Percentiles rank a stretch among this genome's conserved stretches.
Conservation (phyloP, 2,797 vertebrate species). For the Morus bassanus region DNA sequence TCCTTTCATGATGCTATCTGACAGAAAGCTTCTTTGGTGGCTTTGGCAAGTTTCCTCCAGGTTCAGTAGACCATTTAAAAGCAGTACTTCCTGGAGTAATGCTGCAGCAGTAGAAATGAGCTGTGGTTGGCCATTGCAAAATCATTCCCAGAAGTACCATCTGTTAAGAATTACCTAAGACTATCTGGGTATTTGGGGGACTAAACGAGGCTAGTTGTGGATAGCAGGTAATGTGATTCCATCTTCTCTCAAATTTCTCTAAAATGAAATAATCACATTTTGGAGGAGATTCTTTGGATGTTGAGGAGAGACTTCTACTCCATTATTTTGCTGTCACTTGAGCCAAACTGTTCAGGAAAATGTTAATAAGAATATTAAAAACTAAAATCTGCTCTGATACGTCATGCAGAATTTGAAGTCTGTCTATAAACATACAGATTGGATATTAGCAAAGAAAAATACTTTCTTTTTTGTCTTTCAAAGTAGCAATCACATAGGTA, state of each 20-base stretch:
- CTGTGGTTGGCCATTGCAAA: not conserved
- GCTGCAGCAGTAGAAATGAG: not conserved
- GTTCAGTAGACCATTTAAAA: not conserved
- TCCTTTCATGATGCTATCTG: not conserved
- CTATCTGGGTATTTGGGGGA: not conserved
- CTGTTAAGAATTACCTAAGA: constrained; percentile 22
- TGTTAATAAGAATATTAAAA: not conserved
- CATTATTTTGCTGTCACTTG: not conserved
- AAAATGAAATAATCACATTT: not conserved
- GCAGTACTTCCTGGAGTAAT: not conserved
- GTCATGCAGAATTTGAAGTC: not conserved
- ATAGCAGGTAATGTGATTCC: not conserved
- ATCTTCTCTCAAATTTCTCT: not conserved
- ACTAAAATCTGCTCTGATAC: not conserved
- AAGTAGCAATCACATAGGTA: not conserved
- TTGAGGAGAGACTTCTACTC: not conserved
- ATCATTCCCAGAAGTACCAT: constrained; percentile 31
- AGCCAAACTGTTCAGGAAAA: not conserved
- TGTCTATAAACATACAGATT: not conserved
- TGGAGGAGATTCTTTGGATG: not conserved
- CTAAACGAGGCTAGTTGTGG: not conserved
- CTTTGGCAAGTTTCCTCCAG: not conserved
- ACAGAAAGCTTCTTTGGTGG: not conserved
- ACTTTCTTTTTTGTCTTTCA: not conserved
- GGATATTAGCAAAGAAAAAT: not conserved